Evolutionary conservation across 1,140 invertebrate species (phyloP).

Genomic region (Chrysopa pallens): DNA sequence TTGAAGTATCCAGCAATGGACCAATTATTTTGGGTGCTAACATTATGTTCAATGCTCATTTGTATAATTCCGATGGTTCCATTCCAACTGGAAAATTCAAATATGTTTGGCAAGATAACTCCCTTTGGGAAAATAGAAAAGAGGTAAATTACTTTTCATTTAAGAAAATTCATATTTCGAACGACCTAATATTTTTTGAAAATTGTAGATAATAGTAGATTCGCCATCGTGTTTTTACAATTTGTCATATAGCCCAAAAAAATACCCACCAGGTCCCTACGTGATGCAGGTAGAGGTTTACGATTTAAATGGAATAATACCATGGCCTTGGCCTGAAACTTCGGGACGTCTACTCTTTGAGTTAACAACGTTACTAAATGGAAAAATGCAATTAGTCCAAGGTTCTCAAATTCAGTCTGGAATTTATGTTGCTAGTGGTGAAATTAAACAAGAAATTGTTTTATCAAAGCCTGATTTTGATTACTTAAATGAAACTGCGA

Average conservation of each 20-base stretch:
- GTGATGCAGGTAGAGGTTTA: conserved; percentile 36
- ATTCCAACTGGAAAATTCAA: conserved; percentile 21
- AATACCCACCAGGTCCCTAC: conserved; percentile 36
- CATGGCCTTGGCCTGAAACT: conserved; percentile 19
- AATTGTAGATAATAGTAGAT: conserved; percentile 18
- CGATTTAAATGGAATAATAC: conserved; percentile 18
- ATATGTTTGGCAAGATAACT: conserved; percentile 37
- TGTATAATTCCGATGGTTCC: conserved; percentile 22
- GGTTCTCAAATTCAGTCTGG: conserved; percentile 25
- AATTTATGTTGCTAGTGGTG: conserved; percentile 39
- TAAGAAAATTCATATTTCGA: not conserved
- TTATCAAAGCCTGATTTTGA: conserved; percentile 36
- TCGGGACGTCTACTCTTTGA: conserved; percentile 28
- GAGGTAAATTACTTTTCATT: conserved; percentile 20
- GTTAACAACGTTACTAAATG: conserved; percentile 43
- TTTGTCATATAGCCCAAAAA: conserved; percentile 31
- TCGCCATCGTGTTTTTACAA: conserved; percentile 29
- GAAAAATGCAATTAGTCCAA: conserved; percentile 39
- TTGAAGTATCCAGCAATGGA: conserved; percentile 31
- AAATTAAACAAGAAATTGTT: conserved; percentile 34
- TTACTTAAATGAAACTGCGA: conserved; percentile 38
- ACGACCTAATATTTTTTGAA: not conserved
- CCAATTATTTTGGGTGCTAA: conserved; percentile 43
- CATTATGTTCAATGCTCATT: conserved; percentile 40
- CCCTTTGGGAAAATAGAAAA: conserved; percentile 25